Base-by-base conservation (phyloP, 2,797 vertebrate species). In the Acanthurus tractus region DNA sequence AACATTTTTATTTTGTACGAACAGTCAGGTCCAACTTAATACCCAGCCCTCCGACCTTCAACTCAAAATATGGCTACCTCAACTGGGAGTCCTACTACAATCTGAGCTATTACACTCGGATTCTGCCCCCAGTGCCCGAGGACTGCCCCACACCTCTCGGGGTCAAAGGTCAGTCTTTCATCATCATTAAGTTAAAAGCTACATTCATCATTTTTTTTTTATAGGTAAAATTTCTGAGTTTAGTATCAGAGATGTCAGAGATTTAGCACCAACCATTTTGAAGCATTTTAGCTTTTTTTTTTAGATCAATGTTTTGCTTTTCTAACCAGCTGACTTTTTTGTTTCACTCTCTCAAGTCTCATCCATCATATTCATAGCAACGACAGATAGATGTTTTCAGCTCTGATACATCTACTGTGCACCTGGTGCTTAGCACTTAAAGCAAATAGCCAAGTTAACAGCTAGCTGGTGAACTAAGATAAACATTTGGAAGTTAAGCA, bases 21-120 rank as follows among this genome's bases (percentile, higher is more conserved):
- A 79, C 78, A 99, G 98, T 89, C n/a, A 95, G 98, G 23, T 89
- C 97, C 85, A 97, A 93, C 76, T 93, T 98, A 59, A 96, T 99
- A 76, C 97, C 98, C 68, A 98, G 94, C 58, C 98, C 98, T 29
- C 98, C 98, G 1, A 99, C 97, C 14, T 99, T 93, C 93, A 99
- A 99, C 89, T 95, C 95, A 0, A 96, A 95, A 1, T 95, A 99
- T 0, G 89, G 90, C 75, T 99, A 99, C 93, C 91, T 99, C 90
- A 98, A 92, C 93, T 99, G 98, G 98, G 98, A 99, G 70, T 92
- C 97, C 8, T 99, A 97, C 72, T 93, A 94, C 82, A 99, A 99
- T 0, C 87, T 95, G 76, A 98, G 95, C 85, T 99, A 98, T 64
- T 99, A 97, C 88, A 99, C 97, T 1, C 96, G 97, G 0, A 1